These are phyloP conservation scores for Tetropium fuscum DNA, from an alignment of 2,888 invertebrate species.

Conservation along the genomic window DNA sequence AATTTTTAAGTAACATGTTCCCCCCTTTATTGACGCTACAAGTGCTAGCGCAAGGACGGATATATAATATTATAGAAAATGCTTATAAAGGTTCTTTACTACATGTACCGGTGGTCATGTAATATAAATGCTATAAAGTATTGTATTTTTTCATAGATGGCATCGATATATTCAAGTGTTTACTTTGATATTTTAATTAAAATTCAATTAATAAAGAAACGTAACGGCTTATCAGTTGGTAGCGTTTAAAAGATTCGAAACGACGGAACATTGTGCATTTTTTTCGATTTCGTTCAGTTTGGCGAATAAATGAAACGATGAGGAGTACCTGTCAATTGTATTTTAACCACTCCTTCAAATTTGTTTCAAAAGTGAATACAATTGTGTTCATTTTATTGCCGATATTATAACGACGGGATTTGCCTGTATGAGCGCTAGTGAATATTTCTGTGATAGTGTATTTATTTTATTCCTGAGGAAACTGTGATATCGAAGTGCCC, in stretches of 20 bases:
- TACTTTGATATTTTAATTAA: constrained; percentile 26
- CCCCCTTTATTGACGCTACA: constrained; percentile 30
- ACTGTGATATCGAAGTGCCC: constrained; percentile 23
- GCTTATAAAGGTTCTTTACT: constrained; percentile 36
- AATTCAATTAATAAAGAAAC: constrained; percentile 19
- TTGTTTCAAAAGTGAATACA: constrained; percentile 12
- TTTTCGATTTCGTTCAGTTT: constrained; percentile 10
- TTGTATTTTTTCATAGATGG: constrained; percentile 32
- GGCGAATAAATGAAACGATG: constrained; percentile 24
- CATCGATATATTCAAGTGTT: constrained; percentile 33
- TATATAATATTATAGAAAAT: constrained; percentile 38
- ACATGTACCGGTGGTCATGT: constrained; percentile 18
- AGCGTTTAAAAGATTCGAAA: not conserved
- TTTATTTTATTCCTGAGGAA: constrained; percentile 16
- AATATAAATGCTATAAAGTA: constrained; percentile 21
- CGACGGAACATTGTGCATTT: constrained; percentile 13
- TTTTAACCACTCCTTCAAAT: constrained; percentile 33
- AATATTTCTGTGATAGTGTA: constrained; percentile 16
- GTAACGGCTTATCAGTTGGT: constrained; percentile 19
- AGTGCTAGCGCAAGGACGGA: constrained; percentile 34
- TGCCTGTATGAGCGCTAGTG: constrained; percentile 19
- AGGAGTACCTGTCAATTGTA: constrained; percentile 29
- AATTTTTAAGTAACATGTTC: constrained; percentile 37
- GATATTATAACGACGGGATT: constrained; percentile 38
- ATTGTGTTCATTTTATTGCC: constrained; percentile 40